Conservation (phyloP, 2,888 invertebrate species). For the Balanococcus diminutus region DNA sequence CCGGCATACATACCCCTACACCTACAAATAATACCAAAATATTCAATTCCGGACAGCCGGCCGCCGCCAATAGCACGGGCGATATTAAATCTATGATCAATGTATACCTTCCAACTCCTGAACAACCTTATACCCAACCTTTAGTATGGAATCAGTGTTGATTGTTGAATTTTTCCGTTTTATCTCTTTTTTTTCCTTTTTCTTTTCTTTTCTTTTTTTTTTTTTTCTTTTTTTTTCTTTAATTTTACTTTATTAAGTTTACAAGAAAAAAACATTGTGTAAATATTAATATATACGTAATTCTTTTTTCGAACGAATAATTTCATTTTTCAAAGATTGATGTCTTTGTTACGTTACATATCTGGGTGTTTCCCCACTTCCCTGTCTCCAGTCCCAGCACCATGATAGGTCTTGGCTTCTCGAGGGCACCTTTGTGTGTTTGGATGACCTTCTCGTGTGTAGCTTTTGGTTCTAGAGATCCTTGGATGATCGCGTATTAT, state of each 20-base stretch:
- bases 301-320: background rate
- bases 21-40: slow-evolving; percentile 57
- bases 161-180: background rate
- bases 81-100: slow-evolving; percentile 44
- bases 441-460: background rate
- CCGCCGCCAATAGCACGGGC: background rate
- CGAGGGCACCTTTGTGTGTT: background rate
- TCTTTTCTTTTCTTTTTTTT: background rate
- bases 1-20: slow-evolving; percentile 67
- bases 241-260: slow-evolving; percentile 5
- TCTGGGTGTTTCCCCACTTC: background rate
- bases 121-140: background rate
- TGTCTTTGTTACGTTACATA: too few relatives aligned
- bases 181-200: background rate
- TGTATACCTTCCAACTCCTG: slow-evolving; percentile 8
- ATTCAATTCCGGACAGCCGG: slow-evolving; percentile 52
- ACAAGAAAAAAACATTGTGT: slow-evolving; percentile 25
- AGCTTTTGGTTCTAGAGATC: background rate
- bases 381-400: background rate
- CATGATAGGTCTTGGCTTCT: background rate
- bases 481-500: background rate
- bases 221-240: slow-evolving; percentile 8
- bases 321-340: background rate
- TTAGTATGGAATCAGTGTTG: background rate
- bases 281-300: slow-evolving; percentile 4